A percentile compares a stretch with the other conserved stretches of the same genome.
Evolutionary conservation across 2,797 vertebrate species (phyloP).

Genomic region (Helostoma temminkii): DNA sequence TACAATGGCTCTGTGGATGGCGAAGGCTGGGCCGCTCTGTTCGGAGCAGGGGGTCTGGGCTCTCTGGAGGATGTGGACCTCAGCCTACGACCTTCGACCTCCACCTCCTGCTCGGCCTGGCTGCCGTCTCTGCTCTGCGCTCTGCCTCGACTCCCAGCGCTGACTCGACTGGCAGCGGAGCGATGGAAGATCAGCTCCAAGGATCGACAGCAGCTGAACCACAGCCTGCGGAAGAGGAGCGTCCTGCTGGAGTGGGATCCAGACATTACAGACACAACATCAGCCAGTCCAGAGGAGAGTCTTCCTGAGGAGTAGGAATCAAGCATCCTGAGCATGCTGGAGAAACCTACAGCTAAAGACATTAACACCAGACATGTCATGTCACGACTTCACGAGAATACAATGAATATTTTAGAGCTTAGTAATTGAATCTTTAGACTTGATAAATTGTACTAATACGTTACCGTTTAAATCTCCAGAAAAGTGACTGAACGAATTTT

Average conservation of each 20-base stretch:
- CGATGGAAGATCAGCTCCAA: conserved; percentile 81
- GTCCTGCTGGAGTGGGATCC: conserved; percentile 83
- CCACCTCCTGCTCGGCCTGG: conserved; percentile 81
- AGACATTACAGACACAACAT: accelerated
- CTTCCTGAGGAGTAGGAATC: conserved; percentile 54
- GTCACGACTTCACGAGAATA: no score
- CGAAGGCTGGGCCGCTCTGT: conserved; percentile 84
- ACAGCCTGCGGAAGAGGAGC: conserved; percentile 74
- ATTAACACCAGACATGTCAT: neutral
- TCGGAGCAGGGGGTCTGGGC: conserved; percentile 68
- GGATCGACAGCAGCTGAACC: conserved; percentile 78
- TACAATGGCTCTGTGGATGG: conserved; percentile 86
- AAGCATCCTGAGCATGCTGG: neutral
- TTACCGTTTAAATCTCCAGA: no score
- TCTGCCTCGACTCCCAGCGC: conserved; percentile 76
- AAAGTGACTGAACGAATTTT: no score
- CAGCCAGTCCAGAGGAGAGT: conserved; percentile 37
- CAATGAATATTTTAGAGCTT: no score
- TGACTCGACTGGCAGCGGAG: conserved; percentile 84
- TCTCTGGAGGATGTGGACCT: conserved; percentile 87
- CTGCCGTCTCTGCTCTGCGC: conserved; percentile 82
- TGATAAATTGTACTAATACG: no score
- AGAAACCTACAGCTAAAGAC: neutral
- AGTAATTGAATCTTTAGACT: no score
- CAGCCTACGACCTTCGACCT: conserved; percentile 83